A percentile compares a stretch with the other conserved stretches of the same genome.
phyloP scores from a whole-genome alignment of 1,140 invertebrate species.

The Drosophila pectinifera region DNA sequence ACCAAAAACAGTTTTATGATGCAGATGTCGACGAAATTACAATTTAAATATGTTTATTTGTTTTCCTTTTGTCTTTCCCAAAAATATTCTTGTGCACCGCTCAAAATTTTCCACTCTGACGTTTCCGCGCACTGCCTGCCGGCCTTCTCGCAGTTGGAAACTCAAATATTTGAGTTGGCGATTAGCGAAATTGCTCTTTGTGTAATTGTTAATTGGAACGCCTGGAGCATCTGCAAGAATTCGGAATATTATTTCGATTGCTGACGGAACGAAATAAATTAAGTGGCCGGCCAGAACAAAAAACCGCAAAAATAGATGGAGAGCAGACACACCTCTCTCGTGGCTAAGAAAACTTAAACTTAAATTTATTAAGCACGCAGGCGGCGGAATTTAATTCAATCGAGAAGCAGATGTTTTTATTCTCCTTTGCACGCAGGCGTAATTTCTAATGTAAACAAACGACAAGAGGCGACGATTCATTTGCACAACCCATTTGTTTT shows the following conservation, averaged over 20 bases:
- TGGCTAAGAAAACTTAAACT: conserved; percentile 4
- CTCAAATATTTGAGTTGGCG: conserved; percentile 47
- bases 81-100: conserved; percentile 16
- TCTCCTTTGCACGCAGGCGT: conserved; percentile 52
- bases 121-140: conserved; percentile 21
- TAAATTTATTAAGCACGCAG: conserved; percentile 60
- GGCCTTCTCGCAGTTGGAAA: conserved; percentile 9
- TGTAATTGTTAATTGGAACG: conserved; percentile 63
- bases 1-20: conserved; percentile 14
- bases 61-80: conserved; percentile 16
- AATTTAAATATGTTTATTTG: conserved; percentile 25
- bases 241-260: conserved; percentile 17
- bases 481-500: conserved; percentile 69
- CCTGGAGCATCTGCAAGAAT: conserved; percentile 8
- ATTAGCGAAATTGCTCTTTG: conserved; percentile 49
- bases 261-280: conserved; percentile 26
- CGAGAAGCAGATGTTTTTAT: conserved; percentile 50
- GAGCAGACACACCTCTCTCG: conserved; percentile 53
- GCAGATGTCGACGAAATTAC: conserved; percentile 32
- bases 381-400: conserved; percentile 39
- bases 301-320: conserved; percentile 13
- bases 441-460: conserved; percentile 67
- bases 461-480: conserved; percentile 47
- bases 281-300: conserved; percentile 6
- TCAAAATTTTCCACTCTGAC: conserved; percentile 57